Base-by-base conservation (phyloP, 2,888 invertebrate genomes). In the Chironomus riparius region DNA sequence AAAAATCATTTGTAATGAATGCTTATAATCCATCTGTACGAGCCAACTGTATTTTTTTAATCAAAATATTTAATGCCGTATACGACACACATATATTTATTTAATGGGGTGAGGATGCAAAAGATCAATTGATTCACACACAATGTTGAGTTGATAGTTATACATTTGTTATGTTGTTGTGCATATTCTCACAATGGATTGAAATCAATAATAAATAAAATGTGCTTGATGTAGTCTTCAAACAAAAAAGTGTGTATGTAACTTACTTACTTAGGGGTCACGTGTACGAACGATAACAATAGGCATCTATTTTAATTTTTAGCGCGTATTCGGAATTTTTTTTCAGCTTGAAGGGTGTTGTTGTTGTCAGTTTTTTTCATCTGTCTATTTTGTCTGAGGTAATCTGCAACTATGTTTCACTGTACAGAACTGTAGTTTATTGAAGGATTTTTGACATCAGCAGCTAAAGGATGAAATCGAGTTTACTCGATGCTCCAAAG, bases 71-170 rank as follows among this genome's bases (percentile, higher is more conserved):
- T 47, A 38, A 13, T 62, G 4, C 38, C 38, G 38, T 38, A 38
- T 38, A 38, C 10, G 10, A 7, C 10, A 38, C 28, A 28, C 38
- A 38, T 38, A 38, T 38, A 38, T 38, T 38, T 38, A 38, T 38
- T 38, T 13, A 28, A 15, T 38, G 28, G 61, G 74, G 74, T 65
- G 28, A 21, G 47, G 38, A 68, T 65, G 65, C 62, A 74, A 65
- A 74, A 74, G 65, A 74, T 74, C 74, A 73, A 73, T 73, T 65
- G 73, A 73, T 73, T 65, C 73, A 73, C 62, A 74, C 74, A 65
- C 73, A 68, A 71, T 71, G 13, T 47, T 21, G 56, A 74, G 74
- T 68, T 47, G 74, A 74, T 65, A 13, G 68, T 65, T 47, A 62
- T 62, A 47, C 28, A 74, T 74, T 38, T 38, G 24, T 38, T 15